These are phyloP conservation scores for Drosophila lacicola DNA, from an alignment of 2,888 invertebrate genomes.

Conservation along the genomic window DNA sequence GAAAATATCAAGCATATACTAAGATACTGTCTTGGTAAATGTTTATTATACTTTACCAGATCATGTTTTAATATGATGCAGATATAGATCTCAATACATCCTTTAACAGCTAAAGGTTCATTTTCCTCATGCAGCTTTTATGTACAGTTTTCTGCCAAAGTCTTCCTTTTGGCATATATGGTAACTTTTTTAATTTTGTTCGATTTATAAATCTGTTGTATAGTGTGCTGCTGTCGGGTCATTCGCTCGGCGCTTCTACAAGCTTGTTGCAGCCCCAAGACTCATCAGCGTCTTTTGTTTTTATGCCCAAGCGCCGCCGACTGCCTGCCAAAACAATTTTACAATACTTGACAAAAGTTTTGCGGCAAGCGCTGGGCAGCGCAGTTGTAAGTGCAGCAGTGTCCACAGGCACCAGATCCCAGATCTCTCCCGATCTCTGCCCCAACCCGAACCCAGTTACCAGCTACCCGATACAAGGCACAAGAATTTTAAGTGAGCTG, in stretches of 20 bases:
- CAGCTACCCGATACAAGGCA: conserved; percentile 63
- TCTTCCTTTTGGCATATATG: no score
- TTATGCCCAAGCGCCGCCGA: conserved; percentile 57
- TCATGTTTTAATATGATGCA: no score
- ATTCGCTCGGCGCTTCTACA: conserved; percentile 23
- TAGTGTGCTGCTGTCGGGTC: conserved; percentile 37
- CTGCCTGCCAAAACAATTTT: conserved; percentile 68
- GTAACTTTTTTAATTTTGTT: background rate
- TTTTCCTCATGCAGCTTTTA: no score
- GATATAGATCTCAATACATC: no score
- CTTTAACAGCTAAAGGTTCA: no score
- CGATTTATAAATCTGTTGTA: background rate
- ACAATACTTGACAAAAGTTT: conserved; percentile 76
- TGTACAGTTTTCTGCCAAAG: no score
- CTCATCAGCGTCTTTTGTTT: conserved; percentile 66
- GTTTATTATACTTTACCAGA: no score
- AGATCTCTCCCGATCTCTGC: conserved; percentile 2
- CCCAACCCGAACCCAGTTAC: conserved; percentile 10
- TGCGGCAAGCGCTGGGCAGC: conserved; percentile 38
- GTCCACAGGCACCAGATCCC: conserved; percentile 17
- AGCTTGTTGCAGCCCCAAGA: conserved; percentile 22
- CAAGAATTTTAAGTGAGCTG: conserved; percentile 80
- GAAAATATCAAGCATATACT: no score
- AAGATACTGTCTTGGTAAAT: no score
- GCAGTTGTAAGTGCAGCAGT: conserved; percentile 43